phyloP scores from a whole-genome alignment of 2,797 vertebrate species.

The Rhabdomys pumilio region DNA sequence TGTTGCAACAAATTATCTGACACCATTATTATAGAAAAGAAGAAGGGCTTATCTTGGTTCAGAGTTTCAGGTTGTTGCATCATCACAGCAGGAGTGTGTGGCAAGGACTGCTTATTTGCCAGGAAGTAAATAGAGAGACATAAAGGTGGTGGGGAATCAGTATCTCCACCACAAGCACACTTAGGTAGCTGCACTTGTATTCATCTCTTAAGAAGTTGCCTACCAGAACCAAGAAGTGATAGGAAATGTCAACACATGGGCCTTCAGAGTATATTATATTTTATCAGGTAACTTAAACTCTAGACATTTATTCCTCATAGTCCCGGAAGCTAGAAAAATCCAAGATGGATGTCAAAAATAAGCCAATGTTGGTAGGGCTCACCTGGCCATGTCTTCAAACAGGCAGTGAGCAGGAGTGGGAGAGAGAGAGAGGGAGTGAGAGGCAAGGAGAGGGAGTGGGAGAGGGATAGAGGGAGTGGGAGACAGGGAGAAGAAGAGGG shows the following conservation, averaged over 20 bases:
- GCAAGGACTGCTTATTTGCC: neutral
- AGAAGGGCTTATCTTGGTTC: neutral
- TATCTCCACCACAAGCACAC: neutral
- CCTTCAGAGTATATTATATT: no score
- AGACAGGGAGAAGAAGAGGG: no score
- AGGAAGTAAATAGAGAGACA: neutral
- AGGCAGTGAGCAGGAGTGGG: no score
- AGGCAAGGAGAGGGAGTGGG: no score
- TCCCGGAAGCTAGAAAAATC: neutral
- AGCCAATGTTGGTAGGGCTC: neutral
- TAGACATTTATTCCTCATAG: no score
- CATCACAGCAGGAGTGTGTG: neutral
- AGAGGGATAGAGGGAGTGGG: no score
- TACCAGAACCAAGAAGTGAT: neutral
- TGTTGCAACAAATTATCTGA: neutral
- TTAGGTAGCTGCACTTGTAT: neutral
- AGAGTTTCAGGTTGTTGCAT: neutral
- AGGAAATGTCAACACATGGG: neutral
- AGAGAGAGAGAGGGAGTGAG: no score
- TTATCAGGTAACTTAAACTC: neutral
- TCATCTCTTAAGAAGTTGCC: neutral
- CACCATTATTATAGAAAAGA: neutral
- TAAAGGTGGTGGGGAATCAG: fast-evolving
- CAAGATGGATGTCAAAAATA: neutral
- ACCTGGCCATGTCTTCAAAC: neutral